These are phyloP conservation scores for Eurosta solidaginis DNA, from an alignment of 1,140 invertebrate species.

Conservation along the genomic window DNA sequence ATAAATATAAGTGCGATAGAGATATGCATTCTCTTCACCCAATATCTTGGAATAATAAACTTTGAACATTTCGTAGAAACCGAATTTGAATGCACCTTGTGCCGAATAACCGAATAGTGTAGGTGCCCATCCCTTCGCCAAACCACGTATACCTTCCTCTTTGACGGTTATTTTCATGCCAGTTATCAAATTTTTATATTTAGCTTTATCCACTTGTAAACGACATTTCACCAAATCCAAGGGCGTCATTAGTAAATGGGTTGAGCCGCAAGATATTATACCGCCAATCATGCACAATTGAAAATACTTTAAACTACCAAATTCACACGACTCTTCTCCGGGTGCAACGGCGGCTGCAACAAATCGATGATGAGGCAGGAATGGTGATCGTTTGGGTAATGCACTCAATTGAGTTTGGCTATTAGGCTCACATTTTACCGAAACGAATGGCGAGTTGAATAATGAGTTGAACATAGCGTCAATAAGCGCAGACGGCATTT, in stretches of 20 bases:
- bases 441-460: neutral
- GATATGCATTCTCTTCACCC: constrained; percentile 76
- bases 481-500: neutral
- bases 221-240: constrained; percentile 92
- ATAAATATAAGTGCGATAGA: constrained; percentile 90
- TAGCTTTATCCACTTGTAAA: constrained; percentile 70
- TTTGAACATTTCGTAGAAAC: constrained; percentile 83
- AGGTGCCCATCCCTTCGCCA: constrained; percentile 78
- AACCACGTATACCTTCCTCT: constrained; percentile 71
- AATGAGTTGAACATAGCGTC: neutral
- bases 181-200: constrained; percentile 69
- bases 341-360: neutral
- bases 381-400: neutral
- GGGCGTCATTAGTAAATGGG: constrained; percentile 80
- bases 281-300: constrained; percentile 87
- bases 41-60: constrained; percentile 69
- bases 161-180: constrained; percentile 69
- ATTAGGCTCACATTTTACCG: neutral
- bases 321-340: constrained; percentile 78
- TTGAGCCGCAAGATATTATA: constrained; percentile 88
- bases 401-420: neutral
- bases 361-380: neutral
- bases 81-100: constrained; percentile 71
- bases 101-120: constrained; percentile 78
- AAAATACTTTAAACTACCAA: constrained; percentile 91